Base-by-base conservation (phyloP, 1,140 invertebrate genomes). In the Lepidotrigona ventralis region DNA sequence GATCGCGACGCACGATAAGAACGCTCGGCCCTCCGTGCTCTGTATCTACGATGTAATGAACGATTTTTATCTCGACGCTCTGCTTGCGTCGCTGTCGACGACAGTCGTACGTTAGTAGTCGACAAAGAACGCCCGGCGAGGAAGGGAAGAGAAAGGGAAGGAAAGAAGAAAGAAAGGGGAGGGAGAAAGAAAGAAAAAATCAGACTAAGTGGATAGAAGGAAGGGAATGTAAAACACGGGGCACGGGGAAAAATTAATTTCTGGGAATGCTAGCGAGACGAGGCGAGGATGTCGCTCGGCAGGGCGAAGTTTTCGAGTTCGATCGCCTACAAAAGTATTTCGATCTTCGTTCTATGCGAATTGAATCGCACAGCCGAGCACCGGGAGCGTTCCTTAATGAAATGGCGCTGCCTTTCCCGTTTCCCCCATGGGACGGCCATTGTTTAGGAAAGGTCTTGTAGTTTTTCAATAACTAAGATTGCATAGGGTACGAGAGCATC, bases 391-490 rank as follows among this genome's bases (percentile, higher is more conserved):
- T 87, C 74, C 84, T 89, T 90, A 89, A 90, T 91, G 90, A 90
- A 90, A 91, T 91, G 90, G 90, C 88, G 68, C 84, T 84, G 81
- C 80, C 72, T 69, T 72, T 70, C 63, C 58, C 64, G 68, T 79
- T 54, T 79, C 79, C 86, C 39, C 70, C 39, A 63, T 64, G 88
- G 86, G 89, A 80, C 71, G n/a, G 33, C 77, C 79, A 91, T 91
- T 91, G 90, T 91, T 89, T 90, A 90, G 88, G 84, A 87, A 60
- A 70, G 80, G 85, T 80, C 81, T 88, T 85, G 85, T 85, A 71
- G 39, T 90, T 85, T 86, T 85, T 89, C 84, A 87, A 90, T 90
- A 89, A 88, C 88, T 89, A 89, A 89, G 86, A 90, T 90, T 90
- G 89, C 76, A 89, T 83, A 82, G 89, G 87, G 82, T 68, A 84